Conservation (phyloP, 2,797 vertebrate genomes). For the Scyliorhinus canicula region DNA sequence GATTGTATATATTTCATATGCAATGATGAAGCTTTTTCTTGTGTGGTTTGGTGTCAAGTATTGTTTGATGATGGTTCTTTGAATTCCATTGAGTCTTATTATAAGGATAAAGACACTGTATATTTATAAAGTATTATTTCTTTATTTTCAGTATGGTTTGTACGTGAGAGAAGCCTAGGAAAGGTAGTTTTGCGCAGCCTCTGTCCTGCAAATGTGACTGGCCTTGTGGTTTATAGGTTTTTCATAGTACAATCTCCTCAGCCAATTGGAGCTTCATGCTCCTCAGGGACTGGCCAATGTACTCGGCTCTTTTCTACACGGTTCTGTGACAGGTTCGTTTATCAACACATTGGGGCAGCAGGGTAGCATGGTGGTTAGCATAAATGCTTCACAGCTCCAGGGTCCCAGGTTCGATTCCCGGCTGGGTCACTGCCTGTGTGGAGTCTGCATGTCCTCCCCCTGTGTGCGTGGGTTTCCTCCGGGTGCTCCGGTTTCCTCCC, state of each 20-base stretch:
- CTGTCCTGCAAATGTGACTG: neutral
- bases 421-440: too few relatives aligned
- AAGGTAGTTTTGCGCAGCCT: neutral
- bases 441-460: too few relatives aligned
- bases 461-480: too few relatives aligned
- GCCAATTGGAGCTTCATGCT: neutral
- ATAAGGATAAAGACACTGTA: neutral
- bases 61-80: neutral
- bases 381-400: too few relatives aligned
- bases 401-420: too few relatives aligned
- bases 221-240: neutral
- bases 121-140: too few relatives aligned
- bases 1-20: neutral
- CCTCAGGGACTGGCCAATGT: neutral
- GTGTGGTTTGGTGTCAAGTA: neutral
- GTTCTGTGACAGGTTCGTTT: neutral
- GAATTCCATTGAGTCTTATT: neutral
- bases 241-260: neutral
- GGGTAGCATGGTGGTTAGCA: too few relatives aligned
- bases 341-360: too few relatives aligned
- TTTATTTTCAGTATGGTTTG: neutral
- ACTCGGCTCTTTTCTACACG: neutral
- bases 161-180: neutral
- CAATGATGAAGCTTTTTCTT: neutral
- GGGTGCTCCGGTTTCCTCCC: too few relatives aligned